Evolutionary conservation across 2,888 invertebrate species (phyloP).

Genomic region (Nebria salina): DNA sequence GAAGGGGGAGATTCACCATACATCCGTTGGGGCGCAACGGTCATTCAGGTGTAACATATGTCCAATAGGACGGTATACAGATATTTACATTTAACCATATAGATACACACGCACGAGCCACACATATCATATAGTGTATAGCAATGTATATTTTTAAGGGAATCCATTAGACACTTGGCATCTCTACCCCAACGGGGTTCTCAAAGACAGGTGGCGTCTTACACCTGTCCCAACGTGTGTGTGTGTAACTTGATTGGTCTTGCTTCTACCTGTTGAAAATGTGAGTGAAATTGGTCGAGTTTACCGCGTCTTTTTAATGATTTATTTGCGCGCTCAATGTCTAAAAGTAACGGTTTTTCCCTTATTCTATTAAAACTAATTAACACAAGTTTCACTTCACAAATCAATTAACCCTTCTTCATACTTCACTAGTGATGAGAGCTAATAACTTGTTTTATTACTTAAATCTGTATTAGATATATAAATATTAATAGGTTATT

Average conservation of each 20-base stretch:
- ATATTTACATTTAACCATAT: conserved; percentile 22
- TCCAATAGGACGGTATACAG: neutral
- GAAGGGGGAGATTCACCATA: neutral
- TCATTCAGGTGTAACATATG: conserved; percentile 28
- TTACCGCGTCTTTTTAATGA: neutral
- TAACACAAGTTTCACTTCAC: no score
- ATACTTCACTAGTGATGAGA: neutral
- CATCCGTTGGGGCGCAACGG: conserved; percentile 28
- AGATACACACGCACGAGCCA: conserved; percentile 19
- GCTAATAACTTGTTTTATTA: neutral
- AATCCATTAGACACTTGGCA: conserved; percentile 26
- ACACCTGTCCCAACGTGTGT: conserved; percentile 22
- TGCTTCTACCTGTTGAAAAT: neutral
- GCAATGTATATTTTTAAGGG: conserved; percentile 10
- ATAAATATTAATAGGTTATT: conserved; percentile 14
- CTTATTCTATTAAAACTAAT: neutral
- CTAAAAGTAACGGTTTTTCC: neutral
- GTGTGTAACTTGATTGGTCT: conserved; percentile 7
- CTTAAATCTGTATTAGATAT: neutral
- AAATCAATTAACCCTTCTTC: neutral
- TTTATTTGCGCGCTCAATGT: neutral
- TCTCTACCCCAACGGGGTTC: conserved; percentile 2
- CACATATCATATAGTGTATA: neutral
- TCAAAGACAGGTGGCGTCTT: conserved; percentile 18
- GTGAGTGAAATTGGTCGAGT: neutral